Conservation (phyloP, 1,140 invertebrate species). For the Aphaenogaster floridana region DNA sequence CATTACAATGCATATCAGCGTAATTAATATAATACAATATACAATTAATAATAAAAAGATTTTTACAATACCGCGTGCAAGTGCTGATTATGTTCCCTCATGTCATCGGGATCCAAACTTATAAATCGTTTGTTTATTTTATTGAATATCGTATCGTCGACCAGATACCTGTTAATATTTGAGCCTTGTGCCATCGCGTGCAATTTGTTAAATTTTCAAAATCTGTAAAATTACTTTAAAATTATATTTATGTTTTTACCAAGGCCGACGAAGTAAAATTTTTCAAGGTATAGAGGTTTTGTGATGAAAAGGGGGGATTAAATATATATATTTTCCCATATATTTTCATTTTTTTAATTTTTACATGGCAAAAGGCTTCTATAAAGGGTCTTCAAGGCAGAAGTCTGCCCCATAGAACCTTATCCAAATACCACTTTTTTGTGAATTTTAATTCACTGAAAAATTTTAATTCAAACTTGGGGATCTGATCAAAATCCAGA, state of each 20-base stretch:
- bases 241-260: neutral
- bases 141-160: slow-evolving; percentile 44
- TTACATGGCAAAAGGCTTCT: too few relatives aligned
- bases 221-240: slow-evolving; percentile 26
- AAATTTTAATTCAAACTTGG: too few relatives aligned
- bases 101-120: slow-evolving; percentile 43
- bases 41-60: neutral
- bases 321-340: too few relatives aligned
- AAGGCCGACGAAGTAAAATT: too few relatives aligned
- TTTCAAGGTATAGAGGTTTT: too few relatives aligned
- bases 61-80: slow-evolving; percentile 61
- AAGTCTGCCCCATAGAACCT: too few relatives aligned
- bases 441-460: too few relatives aligned
- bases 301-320: too few relatives aligned
- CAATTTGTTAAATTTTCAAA: neutral
- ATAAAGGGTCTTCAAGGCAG: too few relatives aligned
- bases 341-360: too few relatives aligned
- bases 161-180: neutral
- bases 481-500: too few relatives aligned
- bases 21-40: slow-evolving; percentile 3
- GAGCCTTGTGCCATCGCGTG: neutral
- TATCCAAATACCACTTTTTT: too few relatives aligned
- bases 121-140: slow-evolving; percentile 68
- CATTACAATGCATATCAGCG: neutral
- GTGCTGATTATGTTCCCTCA: slow-evolving; percentile 48